Evolutionary conservation across 2,888 invertebrate species (phyloP), one percentile per base, ranked within the genome.

Genomic region (Nomada goodeniana): DNA sequence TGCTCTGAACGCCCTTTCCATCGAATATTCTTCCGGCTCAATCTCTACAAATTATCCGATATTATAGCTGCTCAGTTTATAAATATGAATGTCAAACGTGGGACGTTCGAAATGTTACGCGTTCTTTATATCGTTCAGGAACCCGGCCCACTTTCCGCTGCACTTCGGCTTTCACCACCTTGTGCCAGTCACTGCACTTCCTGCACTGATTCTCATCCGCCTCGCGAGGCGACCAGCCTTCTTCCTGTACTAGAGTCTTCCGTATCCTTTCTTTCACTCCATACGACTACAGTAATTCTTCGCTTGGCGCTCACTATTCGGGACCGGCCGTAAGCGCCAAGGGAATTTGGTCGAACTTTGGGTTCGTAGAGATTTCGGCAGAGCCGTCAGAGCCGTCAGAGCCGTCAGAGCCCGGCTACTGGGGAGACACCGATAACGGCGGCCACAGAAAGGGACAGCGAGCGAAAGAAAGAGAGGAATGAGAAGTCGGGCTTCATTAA

Each of bases 131-230:
- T 88, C 71, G 86, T 73, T 80, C 84, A 78, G 83, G 80, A 81
- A 85, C 79, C 80, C 91, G 91, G 89, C 91, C 92, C 91, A 92
- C 91, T 92, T 93, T 91, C 90, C 89, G 90, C 85, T 81, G 89
- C 88, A 89, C 89, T 89, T 91, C 90, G 91, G 91, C 92, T 92
- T 92, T 92, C 91, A 92, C 91, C 90, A 87, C 88, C 89, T 86
- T 88, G 92, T 92, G 89, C 92, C 92, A 92, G 93, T 92, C 91
- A 92, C 89, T 93, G 93, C 91, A 92, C 91, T 93, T 93, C 92
- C 92, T 91, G 93, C 93, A 93, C 93, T 93, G 92, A 93, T 93
- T 93, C 91, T 92, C 91, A 89, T 90, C 86, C 83, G 81, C 86
- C 83, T 82, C 36, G 68, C 71, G 80, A 82, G 83, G 83, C 68